Evolutionary conservation across 2,113 vertebrate genomes (phyloP).

Genomic region (Halcyon malimbica): DNA sequence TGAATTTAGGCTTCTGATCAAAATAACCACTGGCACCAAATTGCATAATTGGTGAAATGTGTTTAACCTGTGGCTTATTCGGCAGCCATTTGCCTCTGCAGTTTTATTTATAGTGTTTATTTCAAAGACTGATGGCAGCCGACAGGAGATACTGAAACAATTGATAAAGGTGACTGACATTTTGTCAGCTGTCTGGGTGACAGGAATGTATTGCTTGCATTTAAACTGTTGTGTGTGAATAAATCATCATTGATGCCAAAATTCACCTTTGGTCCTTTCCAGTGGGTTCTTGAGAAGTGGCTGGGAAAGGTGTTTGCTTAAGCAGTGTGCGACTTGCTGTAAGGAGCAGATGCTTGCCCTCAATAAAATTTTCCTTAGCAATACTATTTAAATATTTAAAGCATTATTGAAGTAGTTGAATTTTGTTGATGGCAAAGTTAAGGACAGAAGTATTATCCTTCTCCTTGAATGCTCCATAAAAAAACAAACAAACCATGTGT

Average conservation of each 20-base stretch:
- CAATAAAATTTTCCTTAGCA: neutral
- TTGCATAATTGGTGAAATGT: neutral
- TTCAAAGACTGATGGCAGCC: conserved; percentile 64
- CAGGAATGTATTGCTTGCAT: conserved; percentile 46
- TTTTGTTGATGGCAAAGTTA: neutral
- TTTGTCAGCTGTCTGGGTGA: conserved; percentile 68
- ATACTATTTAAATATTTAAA: conserved; percentile 11
- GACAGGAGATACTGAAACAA: conserved; percentile 57
- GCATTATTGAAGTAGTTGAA: neutral
- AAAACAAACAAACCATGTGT: neutral
- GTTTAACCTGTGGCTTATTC: conserved; percentile 13
- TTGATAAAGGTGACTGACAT: conserved; percentile 62
- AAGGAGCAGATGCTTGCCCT: neutral
- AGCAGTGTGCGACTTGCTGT: neutral
- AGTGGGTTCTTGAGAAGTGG: neutral
- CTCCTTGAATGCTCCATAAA: neutral
- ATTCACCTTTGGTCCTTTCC: conserved; percentile 56
- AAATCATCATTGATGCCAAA: conserved; percentile 54
- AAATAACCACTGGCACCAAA: neutral
- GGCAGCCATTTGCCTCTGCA: conserved; percentile 28
- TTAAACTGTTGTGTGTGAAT: conserved; percentile 51
- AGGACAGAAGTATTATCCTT: neutral
- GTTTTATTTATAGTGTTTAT: conserved; percentile 71
- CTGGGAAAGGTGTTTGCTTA: conserved; percentile 3
- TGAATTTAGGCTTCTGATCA: neutral